phyloP scores from a whole-genome alignment of 1,140 invertebrate genomes.

The Nasonia vitripennis region DNA sequence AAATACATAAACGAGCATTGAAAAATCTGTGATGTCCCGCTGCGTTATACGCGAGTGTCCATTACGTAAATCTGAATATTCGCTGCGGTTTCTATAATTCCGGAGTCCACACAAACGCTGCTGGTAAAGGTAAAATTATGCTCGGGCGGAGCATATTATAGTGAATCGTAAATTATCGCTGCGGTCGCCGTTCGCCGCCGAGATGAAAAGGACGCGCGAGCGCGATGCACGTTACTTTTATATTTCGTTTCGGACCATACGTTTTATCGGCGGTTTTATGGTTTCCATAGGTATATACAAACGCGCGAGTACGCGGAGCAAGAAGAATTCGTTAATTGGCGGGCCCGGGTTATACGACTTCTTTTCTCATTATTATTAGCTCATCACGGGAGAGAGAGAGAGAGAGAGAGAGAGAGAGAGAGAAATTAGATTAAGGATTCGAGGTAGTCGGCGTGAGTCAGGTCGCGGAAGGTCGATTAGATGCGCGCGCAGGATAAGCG shows the following conservation, averaged over 20 bases:
- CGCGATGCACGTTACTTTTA: too few species aligned
- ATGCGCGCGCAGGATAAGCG: too few species aligned
- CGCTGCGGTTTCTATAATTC: constrained; percentile 44
- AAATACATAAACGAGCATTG: constrained; percentile 6
- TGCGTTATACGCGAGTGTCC: constrained; percentile 30
- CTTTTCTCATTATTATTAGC: not conserved
- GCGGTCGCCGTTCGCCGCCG: not conserved
- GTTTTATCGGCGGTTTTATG: too few species aligned
- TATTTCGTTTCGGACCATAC: too few species aligned
- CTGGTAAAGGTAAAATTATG: constrained; percentile 43
- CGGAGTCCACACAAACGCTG: not conserved
- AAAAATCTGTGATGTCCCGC: constrained; percentile 47
- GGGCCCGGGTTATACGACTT: not conserved
- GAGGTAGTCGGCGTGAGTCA: not conserved
- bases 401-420: not conserved
- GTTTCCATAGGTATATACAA: too few species aligned
- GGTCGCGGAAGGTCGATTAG: too few species aligned
- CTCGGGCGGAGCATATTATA: constrained; percentile 8
- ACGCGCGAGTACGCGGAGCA: not conserved
- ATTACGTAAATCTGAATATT: constrained; percentile 50
- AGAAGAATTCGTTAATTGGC: not conserved
- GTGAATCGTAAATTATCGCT: constrained; percentile 46
- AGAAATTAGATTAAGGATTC: not conserved
- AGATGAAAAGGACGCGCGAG: not conserved
- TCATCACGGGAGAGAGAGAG: not conserved